Percentiles rank a stretch among this genome's conserved stretches.
These are phyloP conservation scores for Pelecanoides urinatrix DNA, from an alignment of 2,113 vertebrate genomes.

Conservation along the genomic window DNA sequence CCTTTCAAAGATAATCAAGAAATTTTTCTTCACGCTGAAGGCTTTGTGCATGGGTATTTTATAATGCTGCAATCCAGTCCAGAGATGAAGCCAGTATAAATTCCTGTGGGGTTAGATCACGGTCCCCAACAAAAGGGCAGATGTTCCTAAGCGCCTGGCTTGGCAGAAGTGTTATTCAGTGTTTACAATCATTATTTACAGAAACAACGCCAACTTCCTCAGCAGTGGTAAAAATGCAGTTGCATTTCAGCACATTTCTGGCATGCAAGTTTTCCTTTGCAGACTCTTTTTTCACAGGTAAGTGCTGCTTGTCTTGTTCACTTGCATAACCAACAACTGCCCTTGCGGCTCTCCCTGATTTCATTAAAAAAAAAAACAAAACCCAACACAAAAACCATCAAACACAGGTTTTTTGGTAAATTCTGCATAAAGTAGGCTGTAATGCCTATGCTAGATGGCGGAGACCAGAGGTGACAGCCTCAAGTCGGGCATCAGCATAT, in stretches of 20 bases:
- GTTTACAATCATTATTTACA: neutral
- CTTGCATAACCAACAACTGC: neutral
- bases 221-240: neutral
- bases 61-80: neutral
- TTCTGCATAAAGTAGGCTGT: neutral
- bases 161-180: neutral
- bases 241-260: neutral
- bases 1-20: neutral
- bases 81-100: neutral
- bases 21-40: neutral
- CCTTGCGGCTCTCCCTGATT: neutral
- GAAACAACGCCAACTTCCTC: neutral
- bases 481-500: neutral
- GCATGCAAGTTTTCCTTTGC: neutral
- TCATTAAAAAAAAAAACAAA: neutral
- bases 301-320: neutral
- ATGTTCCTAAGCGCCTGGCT: neutral
- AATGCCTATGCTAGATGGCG: neutral
- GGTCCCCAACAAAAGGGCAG: neutral
- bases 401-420: neutral
- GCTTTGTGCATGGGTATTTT: neutral
- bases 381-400: too few relatives aligned
- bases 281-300: neutral
- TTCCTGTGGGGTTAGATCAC: neutral
- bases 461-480: neutral